A percentile compares a stretch with the other conserved stretches of the same genome.
Conservation (phyloP, 2,888 invertebrate species). For the Nysson spinosus region DNA sequence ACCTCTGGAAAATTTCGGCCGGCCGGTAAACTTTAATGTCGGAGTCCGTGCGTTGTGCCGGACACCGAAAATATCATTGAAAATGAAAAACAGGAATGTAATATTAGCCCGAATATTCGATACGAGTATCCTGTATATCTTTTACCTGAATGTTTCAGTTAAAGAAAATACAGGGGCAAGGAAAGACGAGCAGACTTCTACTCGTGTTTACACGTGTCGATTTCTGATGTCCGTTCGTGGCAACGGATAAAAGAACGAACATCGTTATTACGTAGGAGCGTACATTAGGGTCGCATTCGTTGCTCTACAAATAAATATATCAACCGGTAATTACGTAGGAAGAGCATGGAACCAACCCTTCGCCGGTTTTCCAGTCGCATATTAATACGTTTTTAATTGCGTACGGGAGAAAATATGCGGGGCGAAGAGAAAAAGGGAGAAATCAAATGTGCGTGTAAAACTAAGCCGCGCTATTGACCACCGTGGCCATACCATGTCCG, state of each 20-base stretch:
- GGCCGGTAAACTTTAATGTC: constrained; percentile 43
- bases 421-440: constrained; percentile 11
- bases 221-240: not conserved
- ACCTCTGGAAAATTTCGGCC: constrained; percentile 38
- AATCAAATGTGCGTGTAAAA: not conserved
- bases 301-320: constrained; percentile 62
- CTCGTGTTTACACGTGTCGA: too few relatives aligned
- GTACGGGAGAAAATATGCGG: constrained; percentile 65
- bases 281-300: constrained; percentile 25
- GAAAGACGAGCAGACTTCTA: too few relatives aligned
- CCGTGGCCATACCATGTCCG: not conserved
- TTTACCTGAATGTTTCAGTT: too few relatives aligned
- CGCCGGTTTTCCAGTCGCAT: constrained; percentile 47
- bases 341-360: constrained; percentile 61
- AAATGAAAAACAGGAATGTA: too few relatives aligned
- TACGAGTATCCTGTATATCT: too few relatives aligned
- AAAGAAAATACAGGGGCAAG: too few relatives aligned
- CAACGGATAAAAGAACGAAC: not conserved
- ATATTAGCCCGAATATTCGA: too few relatives aligned
- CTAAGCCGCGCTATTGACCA: not conserved
- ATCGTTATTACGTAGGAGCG: constrained; percentile 23
- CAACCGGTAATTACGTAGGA: constrained; percentile 65
- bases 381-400: constrained; percentile 72
- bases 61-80: constrained; percentile 25
- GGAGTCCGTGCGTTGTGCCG: constrained; percentile 29